Evolutionary conservation across 2,797 vertebrate species (phyloP), one percentile per base, ranked within the genome.

Genomic region (Rhodeus uyekii): DNA sequence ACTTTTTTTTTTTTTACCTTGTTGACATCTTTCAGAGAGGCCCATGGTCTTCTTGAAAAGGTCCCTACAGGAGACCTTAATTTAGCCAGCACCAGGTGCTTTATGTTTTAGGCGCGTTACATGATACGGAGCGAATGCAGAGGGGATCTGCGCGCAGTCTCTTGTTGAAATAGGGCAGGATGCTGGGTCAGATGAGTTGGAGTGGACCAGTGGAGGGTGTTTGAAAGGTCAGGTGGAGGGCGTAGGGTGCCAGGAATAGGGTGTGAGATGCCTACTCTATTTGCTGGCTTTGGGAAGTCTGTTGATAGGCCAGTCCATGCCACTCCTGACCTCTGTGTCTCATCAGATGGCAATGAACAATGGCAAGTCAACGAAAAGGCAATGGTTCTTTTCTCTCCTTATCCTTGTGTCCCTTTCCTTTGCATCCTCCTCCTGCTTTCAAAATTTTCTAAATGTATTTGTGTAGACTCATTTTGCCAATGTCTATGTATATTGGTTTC

Each of bases 11-110:
- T 58, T 69, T 69, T 7, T 42, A n/a, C n/a, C 14, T 72, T 72
- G 24, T 72, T 79, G 36, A 69, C 34, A 61, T 61, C 55, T 24
- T 44, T 68, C n/a, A n/a, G 42, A 61, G 58, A 42, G 18, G 36
- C 12, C 34, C 53, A 16, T 64, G 8, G 60, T 22, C 61, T 55
- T 67, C 60, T 55, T 81, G 55, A 88, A 83, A 88, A 80, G 88
- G 79, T 76, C 68, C 86, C 84, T 58, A 44, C 86, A 55, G 36
- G 81, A 87, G 86, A 90, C 88, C 88, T 92, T 94, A 92, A 93
- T 94, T 94, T 92, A 91, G 92, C 89, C 89, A 81, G 86, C 90
- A 89, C 92, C 93, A 94, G 93, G 93, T 94, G 93, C 93, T 92
- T 88, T 65, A 80, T 91, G 91, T 93, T 94, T 92, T 86, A 87